Conservation (phyloP, 2,888 invertebrate genomes). For the Escarpia spicata region DNA sequence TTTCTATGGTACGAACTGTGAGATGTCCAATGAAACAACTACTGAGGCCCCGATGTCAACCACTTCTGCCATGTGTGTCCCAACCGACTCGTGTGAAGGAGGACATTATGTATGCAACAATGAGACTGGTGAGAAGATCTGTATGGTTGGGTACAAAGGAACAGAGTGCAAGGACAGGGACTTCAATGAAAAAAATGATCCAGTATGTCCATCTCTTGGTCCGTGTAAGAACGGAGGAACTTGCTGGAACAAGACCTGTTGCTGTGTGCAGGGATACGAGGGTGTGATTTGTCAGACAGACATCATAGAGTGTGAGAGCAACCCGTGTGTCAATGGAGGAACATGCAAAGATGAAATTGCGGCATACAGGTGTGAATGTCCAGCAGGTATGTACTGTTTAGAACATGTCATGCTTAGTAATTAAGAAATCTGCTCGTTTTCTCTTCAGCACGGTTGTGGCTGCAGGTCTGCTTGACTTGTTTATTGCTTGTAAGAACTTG, state of each 20-base stretch:
- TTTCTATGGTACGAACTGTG: too few species aligned
- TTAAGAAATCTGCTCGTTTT: too few species aligned
- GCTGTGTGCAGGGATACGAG: not conserved
- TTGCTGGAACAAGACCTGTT: constrained; percentile 20
- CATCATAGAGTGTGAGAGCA: not conserved
- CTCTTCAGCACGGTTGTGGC: too few species aligned
- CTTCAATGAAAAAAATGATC: too few species aligned
- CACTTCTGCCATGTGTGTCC: not conserved
- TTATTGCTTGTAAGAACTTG: too few species aligned
- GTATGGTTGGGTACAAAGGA: not conserved
- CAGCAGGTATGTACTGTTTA: too few species aligned
- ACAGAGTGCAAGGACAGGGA: not conserved
- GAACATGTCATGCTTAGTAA: too few species aligned
- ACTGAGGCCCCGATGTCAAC: too few species aligned
- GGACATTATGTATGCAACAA: constrained; percentile 21
- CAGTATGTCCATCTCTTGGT: too few species aligned
- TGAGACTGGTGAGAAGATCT: constrained; percentile 1
- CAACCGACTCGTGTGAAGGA: constrained; percentile 19
- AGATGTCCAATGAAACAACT: too few species aligned
- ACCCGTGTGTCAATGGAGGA: not conserved
- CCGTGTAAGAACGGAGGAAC: not conserved
- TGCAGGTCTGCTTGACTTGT: too few species aligned
- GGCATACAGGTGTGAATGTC: too few species aligned
- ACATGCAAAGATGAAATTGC: not conserved
- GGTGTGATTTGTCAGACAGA: not conserved